Base-by-base conservation (phyloP, 23 tunicate species). In the Halocynthia aurantium region DNA sequence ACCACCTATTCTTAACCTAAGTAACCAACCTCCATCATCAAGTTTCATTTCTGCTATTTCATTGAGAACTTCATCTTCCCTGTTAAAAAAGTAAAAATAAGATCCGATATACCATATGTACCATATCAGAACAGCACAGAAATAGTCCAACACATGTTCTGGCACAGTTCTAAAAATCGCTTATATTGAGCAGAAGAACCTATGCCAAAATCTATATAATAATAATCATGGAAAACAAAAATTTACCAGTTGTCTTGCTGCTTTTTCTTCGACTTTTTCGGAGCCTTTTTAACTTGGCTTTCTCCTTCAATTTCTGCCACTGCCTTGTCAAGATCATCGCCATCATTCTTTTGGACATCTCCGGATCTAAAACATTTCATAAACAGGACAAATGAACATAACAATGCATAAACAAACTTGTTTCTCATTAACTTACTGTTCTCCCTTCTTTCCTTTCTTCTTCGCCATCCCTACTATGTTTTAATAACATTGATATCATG, bases 201-300 rank as follows among this genome's bases (percentile, higher is more conserved):
- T 2, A 60, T 15, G 18, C 18, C 4, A 15, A n/a, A 60, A 17
- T 31, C 44, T 31, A 31, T 12, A 15, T 19, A 2, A 2, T 4
- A 67, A 5, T 15, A 19, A 19, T 67, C 11, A 19, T 0, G 11
- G 21, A 2, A 19, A 15, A 18, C 6, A 0, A 51, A 18, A 11
- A 51, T 21, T 22, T 81, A 76, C 80, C 80, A 72, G 19, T 75
- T 57, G 50, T 72, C 80, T 22, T 67, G 78, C 17, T 73, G 58
- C 19, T 64, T 64, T 69, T 73, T 81, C 17, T 75, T 81, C 58
- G 52, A 15, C 70, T 60, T 55, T 19, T 57, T 15, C 70, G 72
- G 72, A 9, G 17, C 22, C 51, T 21, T n/a, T 15, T 31, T n/a
- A 22, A 10, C 19, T 12, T 8, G 17, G 31, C 12, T 71, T 0